Percentiles rank a stretch among this genome's conserved stretches.
Evolutionary conservation across 1,140 invertebrate genomes (phyloP).

Genomic region (Himalopsyche phryganea): DNA sequence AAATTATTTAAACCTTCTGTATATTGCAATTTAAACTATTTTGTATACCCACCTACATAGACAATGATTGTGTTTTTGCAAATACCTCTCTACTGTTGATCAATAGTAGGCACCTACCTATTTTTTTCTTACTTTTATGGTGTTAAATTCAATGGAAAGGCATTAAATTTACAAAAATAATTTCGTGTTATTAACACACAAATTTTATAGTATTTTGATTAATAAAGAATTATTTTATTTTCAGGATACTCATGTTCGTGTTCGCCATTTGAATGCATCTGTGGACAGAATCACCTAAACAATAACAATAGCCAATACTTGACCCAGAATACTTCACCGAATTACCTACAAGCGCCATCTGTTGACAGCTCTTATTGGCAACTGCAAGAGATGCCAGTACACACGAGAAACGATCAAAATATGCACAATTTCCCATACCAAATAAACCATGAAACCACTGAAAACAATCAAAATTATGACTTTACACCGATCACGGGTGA

Average conservation of each 20-base stretch:
- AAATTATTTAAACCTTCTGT: too few species aligned
- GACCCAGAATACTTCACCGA: slow-evolving; percentile 18
- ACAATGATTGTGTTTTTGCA: too few species aligned
- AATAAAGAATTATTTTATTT: too few species aligned
- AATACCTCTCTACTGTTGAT: too few species aligned
- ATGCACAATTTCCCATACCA: slow-evolving; percentile 15
- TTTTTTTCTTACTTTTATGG: too few species aligned
- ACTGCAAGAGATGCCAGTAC: slow-evolving; percentile 3
- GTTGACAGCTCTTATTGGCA: slow-evolving; percentile 28
- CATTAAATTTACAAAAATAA: too few species aligned
- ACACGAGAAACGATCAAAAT: slow-evolving; percentile 14
- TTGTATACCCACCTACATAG: too few species aligned
- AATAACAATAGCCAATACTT: slow-evolving; percentile 32
- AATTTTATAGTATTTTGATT: too few species aligned
- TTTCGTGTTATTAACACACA: too few species aligned
- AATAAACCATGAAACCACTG: slow-evolving; percentile 10
- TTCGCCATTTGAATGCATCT: slow-evolving; percentile 63
- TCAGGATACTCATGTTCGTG: slow-evolving; percentile 62
- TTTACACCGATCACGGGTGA: slow-evolving; percentile 59
- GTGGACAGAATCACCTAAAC: slow-evolving; percentile 40
- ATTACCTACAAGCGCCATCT: slow-evolving; percentile 23
- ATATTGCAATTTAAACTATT: too few species aligned
- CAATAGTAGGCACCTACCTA: too few species aligned
- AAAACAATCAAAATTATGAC: slow-evolving; percentile 41
- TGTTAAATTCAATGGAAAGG: too few species aligned